A percentile compares a stretch with the other conserved stretches of the same genome.
Conservation (phyloP, 37 sponge, comb jelly and placozoan species). For the Chondrilla cf. caribensis region DNA sequence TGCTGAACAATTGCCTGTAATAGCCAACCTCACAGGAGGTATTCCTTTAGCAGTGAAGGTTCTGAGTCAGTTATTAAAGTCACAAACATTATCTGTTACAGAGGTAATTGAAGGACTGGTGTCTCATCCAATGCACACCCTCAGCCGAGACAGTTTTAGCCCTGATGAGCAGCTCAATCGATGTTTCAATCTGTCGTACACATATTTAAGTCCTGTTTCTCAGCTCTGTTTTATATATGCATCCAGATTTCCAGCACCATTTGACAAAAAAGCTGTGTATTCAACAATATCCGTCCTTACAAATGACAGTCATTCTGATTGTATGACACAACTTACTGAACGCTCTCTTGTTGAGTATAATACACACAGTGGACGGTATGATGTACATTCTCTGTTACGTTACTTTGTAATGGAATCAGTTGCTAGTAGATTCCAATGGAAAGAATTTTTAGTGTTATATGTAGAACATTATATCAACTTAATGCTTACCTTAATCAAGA, state of each 20-base stretch:
- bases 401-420: not conserved
- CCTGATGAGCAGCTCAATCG: not conserved
- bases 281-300: not conserved
- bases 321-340: not conserved
- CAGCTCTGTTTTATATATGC: not conserved
- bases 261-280: not conserved
- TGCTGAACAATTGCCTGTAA: not conserved
- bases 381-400: not conserved
- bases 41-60: not conserved
- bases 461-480: no score
- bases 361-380: not conserved
- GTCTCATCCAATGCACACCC: not conserved
- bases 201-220: not conserved
- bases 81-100: not conserved
- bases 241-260: not conserved
- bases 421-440: no score
- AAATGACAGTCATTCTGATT: not conserved
- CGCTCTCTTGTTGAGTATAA: not conserved
- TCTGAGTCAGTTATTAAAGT: not conserved
- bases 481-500: no score
- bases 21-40: not conserved
- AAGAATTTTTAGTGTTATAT: no score
- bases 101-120: not conserved
- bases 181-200: not conserved
- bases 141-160: not conserved